phyloP scores from a whole-genome alignment of 2,113 vertebrate genomes.

The Thamnophis sirtalis region DNA sequence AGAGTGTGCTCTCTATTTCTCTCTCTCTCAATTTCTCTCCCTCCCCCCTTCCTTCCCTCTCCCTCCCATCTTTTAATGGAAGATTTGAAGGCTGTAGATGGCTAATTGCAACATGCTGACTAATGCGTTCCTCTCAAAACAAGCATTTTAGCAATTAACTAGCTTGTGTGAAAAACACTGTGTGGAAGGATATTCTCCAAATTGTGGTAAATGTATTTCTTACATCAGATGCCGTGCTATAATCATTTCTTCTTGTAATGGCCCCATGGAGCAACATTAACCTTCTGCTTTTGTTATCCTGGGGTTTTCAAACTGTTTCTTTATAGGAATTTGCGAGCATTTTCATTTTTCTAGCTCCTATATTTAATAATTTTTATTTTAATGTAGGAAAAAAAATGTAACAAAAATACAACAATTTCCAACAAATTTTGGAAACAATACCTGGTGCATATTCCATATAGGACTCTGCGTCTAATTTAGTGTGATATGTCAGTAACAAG shows the following conservation, averaged over 20 bases:
- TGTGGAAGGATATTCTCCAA: not conserved
- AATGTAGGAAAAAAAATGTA: not conserved
- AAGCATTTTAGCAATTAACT: not conserved
- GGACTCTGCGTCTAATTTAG: not conserved
- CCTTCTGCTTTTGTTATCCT: not conserved
- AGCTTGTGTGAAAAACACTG: not conserved
- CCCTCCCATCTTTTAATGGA: not conserved
- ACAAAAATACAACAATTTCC: not conserved
- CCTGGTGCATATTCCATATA: not conserved
- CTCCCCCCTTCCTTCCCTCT: too few species aligned
- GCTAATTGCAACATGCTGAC: not conserved
- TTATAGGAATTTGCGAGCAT: constrained; percentile 1
- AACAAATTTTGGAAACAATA: constrained; percentile 28
- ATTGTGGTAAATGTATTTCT: accelerated
- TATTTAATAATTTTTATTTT: not conserved
- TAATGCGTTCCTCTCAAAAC: not conserved
- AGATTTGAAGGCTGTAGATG: not conserved
- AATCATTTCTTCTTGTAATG: accelerated
- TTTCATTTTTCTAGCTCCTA: not conserved
- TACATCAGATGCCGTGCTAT: not conserved
- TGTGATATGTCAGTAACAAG: not conserved
- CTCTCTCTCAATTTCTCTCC: accelerated
- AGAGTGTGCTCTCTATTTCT: accelerated
- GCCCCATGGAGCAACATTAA: not conserved
- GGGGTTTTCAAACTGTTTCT: constrained; percentile 3